Base-by-base conservation (phyloP, 1,140 invertebrate species). In the Bombus confusus region DNA sequence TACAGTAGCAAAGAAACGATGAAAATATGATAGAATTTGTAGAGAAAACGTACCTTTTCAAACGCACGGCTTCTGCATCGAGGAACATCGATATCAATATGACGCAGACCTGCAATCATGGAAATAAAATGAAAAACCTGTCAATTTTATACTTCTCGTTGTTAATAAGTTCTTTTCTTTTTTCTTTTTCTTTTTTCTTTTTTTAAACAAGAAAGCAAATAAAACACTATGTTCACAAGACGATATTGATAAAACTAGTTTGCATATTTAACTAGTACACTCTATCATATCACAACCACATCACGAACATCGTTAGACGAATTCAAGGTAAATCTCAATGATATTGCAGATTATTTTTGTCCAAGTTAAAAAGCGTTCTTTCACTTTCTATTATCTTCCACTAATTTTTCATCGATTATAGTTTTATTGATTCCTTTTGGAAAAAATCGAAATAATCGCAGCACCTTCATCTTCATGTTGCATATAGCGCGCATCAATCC, bases 31-130 rank as follows among this genome's bases (percentile, higher is more conserved):
- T n/a, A 28, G 3, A 37, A 12, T 37, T 68, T 25, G 1, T 68
- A 64, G 2, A n/a, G 5, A 34, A 73, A 47, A 64, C 83, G 39
- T 86, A 86, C 88, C 80, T 86, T 28, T 77, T 75, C 8, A 47
- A 52, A 37, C 47, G 64, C 68, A 59, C 77, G n/a, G 81, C 52
- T 37, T 88, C 76, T 3, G 74, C 66, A 37, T 57, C 41, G 15
- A 43, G 62, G 34, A 86, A 52, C 13, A 47, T 86, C 28, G 87
- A 80, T 62, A 74, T 86, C 64, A 89, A 74, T 64, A 43, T 81
- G 25, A 41, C 74, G 10, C 84, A 89, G 3, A 83, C 34, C 88
- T 89, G 73, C 66, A 31, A 86, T 9, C 57, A 78, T 41, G 43
- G 13, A 83, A 74, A 73, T 1, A 69, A 2, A 0, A 74, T 78